A percentile compares a stretch with the other conserved stretches of the same genome.
Evolutionary conservation across 2,113 vertebrate species (phyloP).

Genomic region (Gobio gobio): DNA sequence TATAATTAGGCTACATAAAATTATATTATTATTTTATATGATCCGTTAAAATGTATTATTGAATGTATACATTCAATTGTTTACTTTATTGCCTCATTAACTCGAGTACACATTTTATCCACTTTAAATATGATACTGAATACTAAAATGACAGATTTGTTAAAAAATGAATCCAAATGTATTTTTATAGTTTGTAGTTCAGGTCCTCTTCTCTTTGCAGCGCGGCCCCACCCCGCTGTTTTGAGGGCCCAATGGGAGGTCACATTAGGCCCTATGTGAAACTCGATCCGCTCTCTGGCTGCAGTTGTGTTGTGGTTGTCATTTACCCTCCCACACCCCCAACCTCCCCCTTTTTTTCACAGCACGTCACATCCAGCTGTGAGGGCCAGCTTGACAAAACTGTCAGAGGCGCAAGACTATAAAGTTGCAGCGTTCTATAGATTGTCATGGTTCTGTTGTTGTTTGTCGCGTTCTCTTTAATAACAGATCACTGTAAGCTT

Average conservation of each 20-base stretch:
- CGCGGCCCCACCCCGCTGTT: constrained; percentile 49
- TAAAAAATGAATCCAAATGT: neutral
- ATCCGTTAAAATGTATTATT: neutral
- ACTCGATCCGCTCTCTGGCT: constrained; percentile 60
- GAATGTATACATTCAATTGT: neutral
- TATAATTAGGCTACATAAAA: neutral
- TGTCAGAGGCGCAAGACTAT: constrained; percentile 60
- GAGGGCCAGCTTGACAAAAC: constrained; percentile 62
- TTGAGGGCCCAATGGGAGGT: constrained; percentile 57
- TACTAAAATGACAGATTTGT: neutral
- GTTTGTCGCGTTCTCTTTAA: neutral
- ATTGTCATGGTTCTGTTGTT: constrained; percentile 31
- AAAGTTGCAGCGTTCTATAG: constrained; percentile 47
- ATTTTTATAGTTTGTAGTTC: constrained; percentile 13
- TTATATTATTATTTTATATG: neutral
- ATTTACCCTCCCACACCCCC: constrained; percentile 46
- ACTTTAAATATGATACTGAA: neutral
- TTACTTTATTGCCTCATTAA: neutral
- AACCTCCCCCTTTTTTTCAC: constrained; percentile 38
- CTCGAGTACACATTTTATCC: neutral
- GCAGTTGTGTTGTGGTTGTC: constrained; percentile 59
- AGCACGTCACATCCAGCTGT: constrained; percentile 69
- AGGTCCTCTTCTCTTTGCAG: constrained; percentile 19
- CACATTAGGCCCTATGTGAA: constrained; percentile 61
- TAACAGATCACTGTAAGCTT: neutral